Evolutionary conservation across 2,888 invertebrate species (phyloP), one percentile per base, ranked within the genome.

Genomic region (Augochlorella aurata): DNA sequence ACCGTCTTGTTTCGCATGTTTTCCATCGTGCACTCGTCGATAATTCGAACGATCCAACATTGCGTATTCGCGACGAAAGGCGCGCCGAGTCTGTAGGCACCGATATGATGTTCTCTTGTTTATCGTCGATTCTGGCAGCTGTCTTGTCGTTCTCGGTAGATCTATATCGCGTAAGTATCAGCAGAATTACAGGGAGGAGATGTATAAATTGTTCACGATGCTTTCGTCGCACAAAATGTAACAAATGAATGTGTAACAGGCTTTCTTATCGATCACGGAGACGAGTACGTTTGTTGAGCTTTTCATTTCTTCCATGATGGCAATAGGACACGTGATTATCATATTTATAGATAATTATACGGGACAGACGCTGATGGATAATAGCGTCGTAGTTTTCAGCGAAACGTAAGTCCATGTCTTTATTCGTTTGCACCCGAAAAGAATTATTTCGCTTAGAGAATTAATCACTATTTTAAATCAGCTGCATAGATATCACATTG

Each of bases 341-440:
- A 47, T 47, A 2, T 74, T 67, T 54, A 4, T 74, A 9, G 29
- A 58, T 38, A 74, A 74, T 18, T 12, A 29, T 16, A 47, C 54
- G 9, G 74, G 74, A 2, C 65, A 77, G 24, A 0, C 16, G 8
- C 38, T 70, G 3, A 66, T 69, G 0, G 10, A 79, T n/a, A 14
- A 21, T 2, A 58, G 58, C n/a, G 2, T 0, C 14, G 12, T 21
- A 0, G 38, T 77, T 5, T 77, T 72, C 54, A 5, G 50, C 18
- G 38, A 72, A 45, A 49, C 52, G 77, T 77, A 50, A 47, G 71
- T 75, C 44, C 29, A 7, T 4, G 24, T 7, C 14, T 14, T 4
- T 14, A 58, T 58, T 58, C 47, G 12, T 47, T 47, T 47, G 47
- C 47, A 2, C 38, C 38, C 38, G 47, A 47, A 1, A 2, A 47